Conservation (phyloP, 2,888 invertebrate species). For the Scrobipalpa atriplicella region DNA sequence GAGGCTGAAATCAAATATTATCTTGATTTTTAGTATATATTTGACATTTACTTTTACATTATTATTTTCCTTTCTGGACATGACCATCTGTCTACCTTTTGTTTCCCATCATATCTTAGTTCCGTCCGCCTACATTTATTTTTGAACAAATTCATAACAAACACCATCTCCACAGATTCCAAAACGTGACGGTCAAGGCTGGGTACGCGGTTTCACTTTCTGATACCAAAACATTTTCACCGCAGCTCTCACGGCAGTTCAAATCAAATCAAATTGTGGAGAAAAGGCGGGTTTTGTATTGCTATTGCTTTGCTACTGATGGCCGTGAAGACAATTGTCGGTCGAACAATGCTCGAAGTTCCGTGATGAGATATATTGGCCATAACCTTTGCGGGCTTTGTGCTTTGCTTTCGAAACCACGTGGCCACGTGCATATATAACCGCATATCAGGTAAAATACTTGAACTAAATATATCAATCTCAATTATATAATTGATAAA, state of each 20-base stretch:
- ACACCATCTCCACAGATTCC: constrained; percentile 42
- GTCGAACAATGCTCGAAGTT: not conserved
- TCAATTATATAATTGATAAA: too few species aligned
- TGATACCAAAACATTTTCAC: constrained; percentile 71
- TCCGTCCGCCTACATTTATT: not conserved
- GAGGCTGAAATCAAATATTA: too few species aligned
- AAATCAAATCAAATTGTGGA: constrained; percentile 28
- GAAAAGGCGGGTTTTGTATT: constrained; percentile 31
- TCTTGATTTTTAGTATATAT: too few species aligned
- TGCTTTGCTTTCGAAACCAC: not conserved
- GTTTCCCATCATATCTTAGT: not conserved
- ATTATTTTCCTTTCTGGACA: too few species aligned
- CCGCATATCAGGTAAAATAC: too few species aligned
- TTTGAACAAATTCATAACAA: not conserved
- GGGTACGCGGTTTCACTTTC: constrained; percentile 75
- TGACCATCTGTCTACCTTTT: too few species aligned
- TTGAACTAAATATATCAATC: too few species aligned
- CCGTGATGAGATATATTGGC: not conserved
- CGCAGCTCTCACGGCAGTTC: constrained; percentile 59
- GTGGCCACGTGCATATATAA: too few species aligned
- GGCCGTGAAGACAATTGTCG: constrained; percentile 12
- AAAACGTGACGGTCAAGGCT: constrained; percentile 73
- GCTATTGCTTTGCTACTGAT: constrained; percentile 21
- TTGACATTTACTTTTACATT: too few species aligned
- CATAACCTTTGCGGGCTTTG: not conserved